These are phyloP conservation scores for Gisinianus flammeolus DNA, from an alignment of 2,888 invertebrate species.

Conservation along the genomic window DNA sequence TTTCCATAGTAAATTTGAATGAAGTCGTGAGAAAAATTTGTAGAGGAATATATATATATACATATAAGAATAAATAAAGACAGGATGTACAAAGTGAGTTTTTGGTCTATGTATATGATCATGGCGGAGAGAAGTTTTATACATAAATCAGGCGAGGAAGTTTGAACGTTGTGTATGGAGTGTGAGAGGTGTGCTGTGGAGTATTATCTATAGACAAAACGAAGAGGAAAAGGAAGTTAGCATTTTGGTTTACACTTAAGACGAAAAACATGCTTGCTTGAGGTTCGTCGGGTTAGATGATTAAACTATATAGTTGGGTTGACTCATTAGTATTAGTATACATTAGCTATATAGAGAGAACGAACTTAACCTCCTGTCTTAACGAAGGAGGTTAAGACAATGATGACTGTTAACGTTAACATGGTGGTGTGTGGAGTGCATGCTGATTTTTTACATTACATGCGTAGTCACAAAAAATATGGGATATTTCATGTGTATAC, in stretches of 20 bases:
- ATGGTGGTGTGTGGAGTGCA: too few species aligned
- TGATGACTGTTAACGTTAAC: not conserved
- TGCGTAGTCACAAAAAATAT: too few species aligned
- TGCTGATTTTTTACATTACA: too few species aligned
- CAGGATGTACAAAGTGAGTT: conserved; percentile 18
- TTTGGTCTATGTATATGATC: not conserved
- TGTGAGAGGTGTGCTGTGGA: not conserved
- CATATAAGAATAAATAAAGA: conserved; percentile 11
- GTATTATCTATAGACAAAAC: conserved; percentile 2
- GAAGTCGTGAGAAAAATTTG: conserved; percentile 21
- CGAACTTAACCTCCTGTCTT: too few species aligned
- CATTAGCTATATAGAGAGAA: not conserved
- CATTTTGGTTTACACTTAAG: conserved; percentile 6
- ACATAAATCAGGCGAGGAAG: not conserved
- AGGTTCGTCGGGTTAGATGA: conserved; percentile 14
- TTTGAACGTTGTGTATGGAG: not conserved
- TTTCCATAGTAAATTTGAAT: conserved; percentile 18
- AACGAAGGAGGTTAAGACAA: not conserved
- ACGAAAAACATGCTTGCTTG: conserved; percentile 9
- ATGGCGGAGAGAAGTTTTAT: conserved; percentile 8
- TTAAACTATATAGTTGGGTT: conserved; percentile 6
- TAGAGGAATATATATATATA: not conserved
- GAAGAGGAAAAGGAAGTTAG: conserved; percentile 24
- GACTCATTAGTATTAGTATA: too few species aligned
- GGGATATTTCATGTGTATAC: not conserved